A percentile compares a stretch with the other conserved stretches of the same genome.
phyloP scores from a whole-genome alignment of 2,888 invertebrate species.

The Monoplex corrugatus region DNA sequence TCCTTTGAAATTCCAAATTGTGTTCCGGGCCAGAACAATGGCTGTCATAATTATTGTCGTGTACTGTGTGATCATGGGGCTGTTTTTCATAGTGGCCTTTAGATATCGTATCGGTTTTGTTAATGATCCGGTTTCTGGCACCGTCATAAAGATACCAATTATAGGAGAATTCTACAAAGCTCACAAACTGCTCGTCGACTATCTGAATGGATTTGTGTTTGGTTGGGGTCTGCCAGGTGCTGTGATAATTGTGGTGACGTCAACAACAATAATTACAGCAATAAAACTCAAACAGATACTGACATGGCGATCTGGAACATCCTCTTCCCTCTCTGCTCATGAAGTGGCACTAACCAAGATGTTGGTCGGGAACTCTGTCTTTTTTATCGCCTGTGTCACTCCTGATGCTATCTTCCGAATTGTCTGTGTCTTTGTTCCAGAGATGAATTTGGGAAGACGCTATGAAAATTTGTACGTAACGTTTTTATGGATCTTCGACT shows the following conservation, averaged over 20 bases:
- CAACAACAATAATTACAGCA: neutral
- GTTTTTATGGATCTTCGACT: neutral
- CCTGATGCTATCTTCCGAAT: neutral
- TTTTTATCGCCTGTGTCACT: neutral
- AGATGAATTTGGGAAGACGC: neutral
- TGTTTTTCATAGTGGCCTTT: neutral
- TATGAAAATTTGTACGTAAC: neutral
- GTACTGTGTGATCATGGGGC: neutral
- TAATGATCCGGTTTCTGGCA: neutral
- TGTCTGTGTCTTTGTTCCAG: neutral
- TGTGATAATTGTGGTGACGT: neutral
- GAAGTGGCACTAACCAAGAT: conserved; percentile 20
- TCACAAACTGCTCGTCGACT: neutral
- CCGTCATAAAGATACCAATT: too few species aligned
- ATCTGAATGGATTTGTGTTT: neutral
- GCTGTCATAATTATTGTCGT: neutral
- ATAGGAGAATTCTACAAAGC: neutral
- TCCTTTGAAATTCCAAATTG: neutral
- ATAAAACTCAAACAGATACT: neutral
- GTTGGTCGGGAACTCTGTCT: conserved; percentile 13
- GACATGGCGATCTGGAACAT: neutral
- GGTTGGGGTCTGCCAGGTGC: neutral
- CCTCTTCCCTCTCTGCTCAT: neutral
- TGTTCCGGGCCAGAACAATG: neutral
- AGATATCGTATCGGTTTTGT: neutral